Conservation (phyloP, 2,113 vertebrate species). For the Mobula hypostoma region DNA sequence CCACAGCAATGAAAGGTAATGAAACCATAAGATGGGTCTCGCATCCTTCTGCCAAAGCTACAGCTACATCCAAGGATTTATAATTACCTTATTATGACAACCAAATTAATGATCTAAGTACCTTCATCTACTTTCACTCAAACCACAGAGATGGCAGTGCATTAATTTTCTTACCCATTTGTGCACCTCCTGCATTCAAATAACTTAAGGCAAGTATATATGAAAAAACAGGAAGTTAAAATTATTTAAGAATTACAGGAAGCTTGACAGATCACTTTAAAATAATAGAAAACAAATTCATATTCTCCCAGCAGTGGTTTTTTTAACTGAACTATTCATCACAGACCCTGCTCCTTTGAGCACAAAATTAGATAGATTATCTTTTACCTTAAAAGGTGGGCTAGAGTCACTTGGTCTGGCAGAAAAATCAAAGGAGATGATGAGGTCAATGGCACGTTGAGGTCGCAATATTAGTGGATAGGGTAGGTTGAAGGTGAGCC, state of each 20-base stretch:
- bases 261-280: background rate
- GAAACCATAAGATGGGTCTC: background rate
- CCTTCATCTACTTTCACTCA: background rate
- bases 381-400: slow-evolving; percentile 85
- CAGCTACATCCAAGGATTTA: background rate
- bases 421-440: slow-evolving; percentile 95
- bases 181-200: background rate
- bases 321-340: background rate
- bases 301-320: background rate
- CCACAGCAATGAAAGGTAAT: too few relatives aligned
- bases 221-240: background rate
- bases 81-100: background rate
- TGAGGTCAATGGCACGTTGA: slow-evolving; percentile 80
- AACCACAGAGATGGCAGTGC: background rate
- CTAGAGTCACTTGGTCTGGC: slow-evolving; percentile 89
- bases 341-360: background rate
- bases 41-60: background rate
- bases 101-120: background rate
- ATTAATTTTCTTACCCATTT: background rate
- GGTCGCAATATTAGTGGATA: slow-evolving; percentile 84
- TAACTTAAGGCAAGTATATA: background rate
- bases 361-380: too few relatives aligned
- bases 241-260: background rate
- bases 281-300: background rate
- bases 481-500: slow-evolving; percentile 88